Evolutionary conservation across 1,140 invertebrate species (phyloP), one percentile per base, ranked within the genome.

Genomic region (Aphidius gifuensis): DNA sequence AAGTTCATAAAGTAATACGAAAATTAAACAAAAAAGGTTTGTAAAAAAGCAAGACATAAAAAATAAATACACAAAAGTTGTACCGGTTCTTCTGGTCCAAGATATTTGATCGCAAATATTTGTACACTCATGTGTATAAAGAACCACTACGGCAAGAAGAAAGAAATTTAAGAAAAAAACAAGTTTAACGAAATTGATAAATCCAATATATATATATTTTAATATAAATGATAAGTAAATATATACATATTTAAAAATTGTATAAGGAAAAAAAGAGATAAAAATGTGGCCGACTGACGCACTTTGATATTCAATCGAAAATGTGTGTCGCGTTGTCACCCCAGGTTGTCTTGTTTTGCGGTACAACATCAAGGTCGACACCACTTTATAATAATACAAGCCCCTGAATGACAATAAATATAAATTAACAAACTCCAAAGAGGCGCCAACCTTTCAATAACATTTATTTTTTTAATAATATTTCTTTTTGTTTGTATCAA

Each of bases 221-320:
- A 7, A 53, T 53, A 39, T 39, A 53, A 5, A 7, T 39, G 6
- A 16, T 9, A 21, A 6, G 48, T 23, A 39, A n/a, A 39, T 53
- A n/a, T 53, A n/a, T 32, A 63, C 47, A 49, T 39, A 47, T 44
- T 16, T 16, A 16, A 16, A 16, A 32, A 32, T 1, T 32, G 0
- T 32, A 32, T 32, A 32, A 32, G 23, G 23, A 32, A 32, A 32
- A 23, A 32, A 3, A 32, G 2, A 32, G 2, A 32, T 32, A 32
- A 32, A 32, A 32, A 32, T 32, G 23, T 55, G 61, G 57, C 61
- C 61, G 56, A 58, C 47, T 63, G 47, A 47, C 16, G 57, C 39
- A 58, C 60, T 62, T 62, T 62, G 54, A 47, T 49, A 45, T 48
- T 62, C 23, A 4, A 11, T 40, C 46, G 57, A 63, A 58, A 63